Percentiles rank a stretch among this genome's conserved stretches.
Conservation (phyloP, 2,113 vertebrate genomes). For the Mormyrus iriodes region DNA sequence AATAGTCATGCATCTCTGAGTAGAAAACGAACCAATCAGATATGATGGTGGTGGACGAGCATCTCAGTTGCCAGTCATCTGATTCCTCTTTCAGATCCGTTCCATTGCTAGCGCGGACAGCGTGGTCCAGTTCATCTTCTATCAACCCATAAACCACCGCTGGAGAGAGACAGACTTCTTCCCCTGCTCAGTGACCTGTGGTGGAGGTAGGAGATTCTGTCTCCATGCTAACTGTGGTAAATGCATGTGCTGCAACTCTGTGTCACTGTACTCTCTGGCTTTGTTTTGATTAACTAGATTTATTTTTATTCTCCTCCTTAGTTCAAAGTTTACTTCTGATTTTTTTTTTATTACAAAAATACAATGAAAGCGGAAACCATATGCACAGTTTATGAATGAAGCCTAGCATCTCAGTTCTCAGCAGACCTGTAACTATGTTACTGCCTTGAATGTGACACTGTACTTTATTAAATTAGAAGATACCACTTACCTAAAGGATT, state of each 20-base stretch:
- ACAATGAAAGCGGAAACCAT: background rate
- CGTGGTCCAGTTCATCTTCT: constrained; percentile 87
- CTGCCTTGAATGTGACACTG: background rate
- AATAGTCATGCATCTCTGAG: background rate
- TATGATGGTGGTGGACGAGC: background rate
- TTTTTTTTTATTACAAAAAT: background rate
- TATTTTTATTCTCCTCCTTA: background rate
- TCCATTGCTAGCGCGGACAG: constrained; percentile 69
- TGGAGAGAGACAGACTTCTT: constrained; percentile 98
- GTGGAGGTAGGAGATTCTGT: constrained; percentile 74
- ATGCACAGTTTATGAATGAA: background rate
- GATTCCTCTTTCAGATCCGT: constrained; percentile 62
- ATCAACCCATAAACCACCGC: constrained; percentile 88
- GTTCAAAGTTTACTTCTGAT: background rate
- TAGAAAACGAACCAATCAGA: background rate
- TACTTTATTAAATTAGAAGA: background rate
- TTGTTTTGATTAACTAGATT: background rate
- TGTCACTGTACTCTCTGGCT: background rate
- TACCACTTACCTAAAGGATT: too few species aligned
- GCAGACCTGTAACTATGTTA: background rate
- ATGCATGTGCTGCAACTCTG: background rate
- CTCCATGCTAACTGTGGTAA: background rate
- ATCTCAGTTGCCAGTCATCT: background rate
- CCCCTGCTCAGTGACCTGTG: constrained; percentile 90
- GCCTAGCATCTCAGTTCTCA: background rate